Base-by-base conservation (phyloP, 2,113 vertebrate genomes). In the Gymnorhina tibicen region DNA sequence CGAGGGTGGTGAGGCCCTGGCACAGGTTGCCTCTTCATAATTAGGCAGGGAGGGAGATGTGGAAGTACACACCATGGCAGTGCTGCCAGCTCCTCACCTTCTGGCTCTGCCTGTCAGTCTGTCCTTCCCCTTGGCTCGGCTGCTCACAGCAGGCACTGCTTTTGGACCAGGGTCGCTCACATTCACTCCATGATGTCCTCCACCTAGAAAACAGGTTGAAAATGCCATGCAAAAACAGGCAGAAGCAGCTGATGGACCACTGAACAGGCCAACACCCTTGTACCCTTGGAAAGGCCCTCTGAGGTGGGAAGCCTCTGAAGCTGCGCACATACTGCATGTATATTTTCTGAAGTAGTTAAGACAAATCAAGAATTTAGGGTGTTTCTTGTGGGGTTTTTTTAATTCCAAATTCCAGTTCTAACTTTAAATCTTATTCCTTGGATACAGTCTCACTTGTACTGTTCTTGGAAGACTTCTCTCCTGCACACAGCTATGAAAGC, bases 101-200 rank as follows among this genome's bases (percentile, higher is more conserved):
- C 99, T 98, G 89, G 99, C 99, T 97, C 99, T 99, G 87, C 99
- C 99, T 1, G 99, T 99, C 97, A 99, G 97, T 66, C 99, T 98
- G 90, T 99, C 99, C 96, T 98, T 99, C 69, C 99, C 99, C 97
- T 98, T 98, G 74, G 99, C 99, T 96, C 98, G 99, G 89, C 99
- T 99, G 97, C 98, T 97, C 91, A 97, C 97, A 84, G 98, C 98
- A 6, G 95, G 97, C 10, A 98, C 96, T 73, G 96, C 96, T 59
- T 97, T 98, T 5, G 91, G 76, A 47, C 76, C 81, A 68, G 94
- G 53, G 56, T 98, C 97, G 97, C 95, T 98, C 97, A 86, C 78
- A 11, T 97, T 98, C 95, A 98, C 98, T 91, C 98, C 97, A 39
- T 92, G 89, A 75, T 97, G 97, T 53, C 97, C 96, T 67, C 97